Evolutionary conservation across 2,888 invertebrate genomes (phyloP).

Genomic region (Yponomeuta sedellus): DNA sequence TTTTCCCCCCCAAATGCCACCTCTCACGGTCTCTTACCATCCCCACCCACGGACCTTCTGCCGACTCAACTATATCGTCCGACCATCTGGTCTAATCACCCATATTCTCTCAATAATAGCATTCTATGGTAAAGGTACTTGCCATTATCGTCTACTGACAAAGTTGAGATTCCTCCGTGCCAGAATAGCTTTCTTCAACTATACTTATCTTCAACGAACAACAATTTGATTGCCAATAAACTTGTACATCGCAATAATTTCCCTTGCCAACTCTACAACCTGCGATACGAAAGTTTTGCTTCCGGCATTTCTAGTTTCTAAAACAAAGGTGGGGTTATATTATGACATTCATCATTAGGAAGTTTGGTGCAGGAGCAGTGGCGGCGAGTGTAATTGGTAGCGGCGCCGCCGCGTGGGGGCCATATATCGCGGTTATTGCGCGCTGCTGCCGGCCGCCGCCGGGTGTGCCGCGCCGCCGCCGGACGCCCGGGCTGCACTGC

Average conservation of each 20-base stretch:
- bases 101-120: too few species aligned
- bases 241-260: background rate
- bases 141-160: too few species aligned
- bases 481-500: background rate
- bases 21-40: too few species aligned
- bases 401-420: background rate
- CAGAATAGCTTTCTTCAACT: background rate
- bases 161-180: background rate
- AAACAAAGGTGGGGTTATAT: background rate
- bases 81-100: too few species aligned
- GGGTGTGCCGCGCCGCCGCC: background rate
- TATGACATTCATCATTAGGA: background rate
- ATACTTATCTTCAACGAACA: background rate
- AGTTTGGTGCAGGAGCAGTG: background rate
- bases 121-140: too few species aligned
- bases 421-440: constrained; percentile 1
- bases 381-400: background rate
- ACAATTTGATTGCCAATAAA: background rate
- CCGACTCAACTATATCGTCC: too few species aligned
- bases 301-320: background rate
- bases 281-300: background rate
- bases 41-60: too few species aligned
- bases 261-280: background rate
- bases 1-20: too few species aligned
- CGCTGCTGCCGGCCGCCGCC: too few species aligned